These are phyloP conservation scores for Papilio machaon DNA, from an alignment of 1,140 invertebrate genomes.

Conservation along the genomic window DNA sequence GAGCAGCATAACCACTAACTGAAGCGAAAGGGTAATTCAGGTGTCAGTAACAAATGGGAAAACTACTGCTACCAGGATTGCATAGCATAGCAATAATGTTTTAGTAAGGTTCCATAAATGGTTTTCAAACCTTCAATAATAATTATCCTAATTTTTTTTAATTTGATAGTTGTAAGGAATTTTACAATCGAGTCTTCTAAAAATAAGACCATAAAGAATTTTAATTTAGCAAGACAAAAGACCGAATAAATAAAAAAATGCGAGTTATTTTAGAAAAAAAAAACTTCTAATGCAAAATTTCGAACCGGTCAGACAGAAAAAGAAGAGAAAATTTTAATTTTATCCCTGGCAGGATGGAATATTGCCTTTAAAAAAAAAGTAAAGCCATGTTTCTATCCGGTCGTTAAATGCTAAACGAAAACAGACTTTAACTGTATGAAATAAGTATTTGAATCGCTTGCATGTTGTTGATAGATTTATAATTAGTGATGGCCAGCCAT, in stretches of 20 bases:
- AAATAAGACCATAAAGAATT: not conserved
- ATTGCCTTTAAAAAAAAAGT: constrained; percentile 11
- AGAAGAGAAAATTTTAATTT: constrained; percentile 8
- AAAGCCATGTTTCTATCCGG: constrained; percentile 8
- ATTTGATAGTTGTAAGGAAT: not conserved
- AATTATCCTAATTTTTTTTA: not conserved
- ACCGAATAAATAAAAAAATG: not conserved
- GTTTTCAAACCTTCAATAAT: not conserved
- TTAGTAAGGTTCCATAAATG: not conserved
- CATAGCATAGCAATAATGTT: not conserved
- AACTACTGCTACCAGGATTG: not conserved
- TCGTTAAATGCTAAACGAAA: not conserved
- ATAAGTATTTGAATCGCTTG: constrained; percentile 13
- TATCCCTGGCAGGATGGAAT: constrained; percentile 21
- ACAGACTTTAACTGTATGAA: not conserved
- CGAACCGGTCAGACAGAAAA: constrained; percentile 13
- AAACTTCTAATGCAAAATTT: constrained; percentile 13
- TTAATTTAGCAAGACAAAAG: not conserved
- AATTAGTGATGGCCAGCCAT: constrained; percentile 28
- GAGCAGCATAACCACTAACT: not conserved
- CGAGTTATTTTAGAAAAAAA: not conserved
- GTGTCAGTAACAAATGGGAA: not conserved
- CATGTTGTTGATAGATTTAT: constrained; percentile 30
- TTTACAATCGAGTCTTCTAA: not conserved
- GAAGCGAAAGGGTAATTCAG: constrained; percentile 8